phyloP scores from a whole-genome alignment of 2,888 invertebrate species.

The Synanthedon formicaeformis region DNA sequence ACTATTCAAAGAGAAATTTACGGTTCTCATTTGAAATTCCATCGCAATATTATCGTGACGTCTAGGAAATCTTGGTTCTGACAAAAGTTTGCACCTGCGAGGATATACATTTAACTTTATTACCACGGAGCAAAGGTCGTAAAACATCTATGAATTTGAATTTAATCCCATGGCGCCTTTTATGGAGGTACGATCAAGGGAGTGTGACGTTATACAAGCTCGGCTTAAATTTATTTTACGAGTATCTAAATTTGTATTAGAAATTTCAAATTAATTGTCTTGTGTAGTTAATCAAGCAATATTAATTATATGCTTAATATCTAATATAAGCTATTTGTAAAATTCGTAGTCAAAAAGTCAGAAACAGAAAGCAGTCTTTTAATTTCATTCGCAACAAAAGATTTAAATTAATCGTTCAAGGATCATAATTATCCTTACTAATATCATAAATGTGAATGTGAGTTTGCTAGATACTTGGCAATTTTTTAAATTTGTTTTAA shows the following conservation, averaged over 20 bases:
- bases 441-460: too few species aligned
- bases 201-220: slow-evolving; percentile 5
- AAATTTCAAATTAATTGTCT: neutral
- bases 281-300: neutral
- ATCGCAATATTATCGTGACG: slow-evolving; percentile 5
- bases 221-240: neutral
- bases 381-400: too few species aligned
- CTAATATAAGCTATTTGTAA: slow-evolving; percentile 1
- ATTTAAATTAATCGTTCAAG: too few species aligned
- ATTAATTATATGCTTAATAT: neutral
- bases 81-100: slow-evolving; percentile 7
- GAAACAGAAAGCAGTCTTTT: too few species aligned
- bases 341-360: too few species aligned
- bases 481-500: too few species aligned
- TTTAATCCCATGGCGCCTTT: slow-evolving; percentile 11
- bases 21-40: slow-evolving; percentile 8
- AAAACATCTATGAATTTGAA: slow-evolving; percentile 15
- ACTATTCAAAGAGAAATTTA: neutral
- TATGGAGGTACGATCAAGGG: slow-evolving; percentile 9
- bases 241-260: neutral
- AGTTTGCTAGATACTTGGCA: too few species aligned
- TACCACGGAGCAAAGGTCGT: slow-evolving; percentile 10
- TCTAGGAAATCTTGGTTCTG: slow-evolving; percentile 7
- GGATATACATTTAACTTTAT: slow-evolving; percentile 11
- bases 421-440: too few species aligned